These are phyloP conservation scores for Eupleurogrammus muticus DNA, from an alignment of 2,797 vertebrate species.

Conservation along the genomic window DNA sequence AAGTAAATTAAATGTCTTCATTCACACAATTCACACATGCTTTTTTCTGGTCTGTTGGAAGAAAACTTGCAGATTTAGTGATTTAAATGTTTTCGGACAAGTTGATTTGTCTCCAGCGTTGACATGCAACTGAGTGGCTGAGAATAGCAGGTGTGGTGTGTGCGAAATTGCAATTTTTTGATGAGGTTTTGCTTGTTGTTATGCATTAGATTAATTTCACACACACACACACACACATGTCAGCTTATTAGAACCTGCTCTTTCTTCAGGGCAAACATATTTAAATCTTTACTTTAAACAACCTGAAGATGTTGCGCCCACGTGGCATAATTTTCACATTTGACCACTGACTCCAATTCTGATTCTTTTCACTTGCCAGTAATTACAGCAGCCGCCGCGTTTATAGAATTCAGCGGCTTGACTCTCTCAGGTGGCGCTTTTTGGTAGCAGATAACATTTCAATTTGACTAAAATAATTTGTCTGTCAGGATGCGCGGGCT, in stretches of 20 bases:
- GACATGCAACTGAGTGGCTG: neutral
- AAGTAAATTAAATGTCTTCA: conserved; percentile 15
- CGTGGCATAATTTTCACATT: neutral
- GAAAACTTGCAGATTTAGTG: conserved; percentile 12
- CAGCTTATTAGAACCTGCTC: conserved; percentile 1
- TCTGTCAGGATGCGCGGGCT: conserved; percentile 22
- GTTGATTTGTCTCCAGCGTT: neutral
- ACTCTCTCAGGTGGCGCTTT: conserved; percentile 18
- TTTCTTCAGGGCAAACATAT: neutral
- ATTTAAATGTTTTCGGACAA: conserved; percentile 12
- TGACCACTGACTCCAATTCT: neutral
- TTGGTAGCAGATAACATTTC: conserved; percentile 36
- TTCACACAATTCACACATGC: conserved; percentile 6
- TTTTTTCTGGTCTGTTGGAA: neutral
- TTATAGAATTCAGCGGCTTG: neutral
- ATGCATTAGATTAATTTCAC: neutral
- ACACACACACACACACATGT: neutral
- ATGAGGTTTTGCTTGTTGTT: neutral
- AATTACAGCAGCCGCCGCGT: neutral
- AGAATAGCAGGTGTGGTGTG: neutral
- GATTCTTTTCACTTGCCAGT: neutral
- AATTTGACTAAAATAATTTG: conserved; percentile 44
- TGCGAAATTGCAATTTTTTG: neutral
- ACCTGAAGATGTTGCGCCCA: neutral
- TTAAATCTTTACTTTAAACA: neutral